Evolutionary conservation across 2,888 invertebrate species (phyloP).

Genomic region (Euclidia mi): DNA sequence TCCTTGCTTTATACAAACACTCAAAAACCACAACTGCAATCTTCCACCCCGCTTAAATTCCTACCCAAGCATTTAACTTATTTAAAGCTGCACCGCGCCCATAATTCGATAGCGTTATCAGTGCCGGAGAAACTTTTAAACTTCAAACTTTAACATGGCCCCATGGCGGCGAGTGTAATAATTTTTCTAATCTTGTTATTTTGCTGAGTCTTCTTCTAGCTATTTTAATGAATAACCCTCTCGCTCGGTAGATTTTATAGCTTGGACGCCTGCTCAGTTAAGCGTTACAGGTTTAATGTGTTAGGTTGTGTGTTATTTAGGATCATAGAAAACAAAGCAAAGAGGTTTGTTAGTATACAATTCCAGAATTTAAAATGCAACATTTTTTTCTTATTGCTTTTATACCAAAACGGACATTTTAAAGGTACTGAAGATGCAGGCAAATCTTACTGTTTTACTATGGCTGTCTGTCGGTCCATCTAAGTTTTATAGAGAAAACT

Average conservation of each 20-base stretch:
- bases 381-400: too few relatives aligned
- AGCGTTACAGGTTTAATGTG: not conserved
- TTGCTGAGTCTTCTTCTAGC: constrained; percentile 62
- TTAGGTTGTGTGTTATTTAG: not conserved
- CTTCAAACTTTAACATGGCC: constrained; percentile 48
- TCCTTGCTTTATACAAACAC: too few relatives aligned
- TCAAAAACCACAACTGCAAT: not conserved
- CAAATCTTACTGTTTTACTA: too few relatives aligned
- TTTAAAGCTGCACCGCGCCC: constrained; percentile 24
- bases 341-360: not conserved
- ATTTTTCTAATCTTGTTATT: constrained; percentile 72
- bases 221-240: constrained; percentile 69
- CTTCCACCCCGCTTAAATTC: constrained; percentile 1
- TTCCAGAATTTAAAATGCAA: too few relatives aligned
- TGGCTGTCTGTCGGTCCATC: too few relatives aligned
- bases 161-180: constrained; percentile 58
- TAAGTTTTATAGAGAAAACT: too few relatives aligned
- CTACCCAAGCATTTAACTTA: constrained; percentile 39
- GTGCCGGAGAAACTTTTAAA: constrained; percentile 53
- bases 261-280: constrained; percentile 46
- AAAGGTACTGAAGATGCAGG: too few relatives aligned
- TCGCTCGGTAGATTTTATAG: constrained; percentile 55
- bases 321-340: not conserved
- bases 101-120: constrained; percentile 52
- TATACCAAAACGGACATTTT: too few relatives aligned